phyloP scores from a whole-genome alignment of 2,113 vertebrate genomes.

The Riparia riparia region DNA sequence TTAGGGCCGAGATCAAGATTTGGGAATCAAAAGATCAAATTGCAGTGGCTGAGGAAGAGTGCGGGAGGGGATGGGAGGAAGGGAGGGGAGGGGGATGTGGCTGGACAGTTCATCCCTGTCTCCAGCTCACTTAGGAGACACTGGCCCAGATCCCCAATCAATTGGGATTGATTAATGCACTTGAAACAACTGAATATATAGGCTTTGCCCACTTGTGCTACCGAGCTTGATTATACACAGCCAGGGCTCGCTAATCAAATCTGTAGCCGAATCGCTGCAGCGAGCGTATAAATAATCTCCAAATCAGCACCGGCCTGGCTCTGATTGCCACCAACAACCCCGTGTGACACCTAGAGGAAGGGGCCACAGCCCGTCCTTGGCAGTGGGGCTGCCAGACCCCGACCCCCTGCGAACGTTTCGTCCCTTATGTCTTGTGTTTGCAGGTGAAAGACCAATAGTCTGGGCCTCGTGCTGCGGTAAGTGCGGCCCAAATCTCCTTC shows the following conservation, averaged over 20 bases:
- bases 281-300: not conserved
- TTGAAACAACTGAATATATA: not conserved
- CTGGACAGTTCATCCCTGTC: not conserved
- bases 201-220: not conserved
- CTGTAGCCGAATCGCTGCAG: not conserved
- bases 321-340: accelerated
- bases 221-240: not conserved
- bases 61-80: accelerated
- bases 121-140: accelerated
- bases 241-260: not conserved
- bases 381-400: not conserved
- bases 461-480: slow-evolving; percentile 40
- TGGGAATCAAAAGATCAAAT: not conserved
- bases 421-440: slow-evolving; percentile 48
- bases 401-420: accelerated
- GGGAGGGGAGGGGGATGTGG: accelerated
- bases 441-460: slow-evolving; percentile 54
- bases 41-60: accelerated
- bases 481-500: not conserved
- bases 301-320: not conserved
- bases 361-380: accelerated
- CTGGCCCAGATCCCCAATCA: not conserved
- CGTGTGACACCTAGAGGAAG: accelerated
- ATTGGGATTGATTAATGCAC: not conserved
- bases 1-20: not conserved